Evolutionary conservation across 1,140 invertebrate genomes (phyloP), one percentile per base, ranked within the genome.

Genomic region (Drosophila mojavensis): DNA sequence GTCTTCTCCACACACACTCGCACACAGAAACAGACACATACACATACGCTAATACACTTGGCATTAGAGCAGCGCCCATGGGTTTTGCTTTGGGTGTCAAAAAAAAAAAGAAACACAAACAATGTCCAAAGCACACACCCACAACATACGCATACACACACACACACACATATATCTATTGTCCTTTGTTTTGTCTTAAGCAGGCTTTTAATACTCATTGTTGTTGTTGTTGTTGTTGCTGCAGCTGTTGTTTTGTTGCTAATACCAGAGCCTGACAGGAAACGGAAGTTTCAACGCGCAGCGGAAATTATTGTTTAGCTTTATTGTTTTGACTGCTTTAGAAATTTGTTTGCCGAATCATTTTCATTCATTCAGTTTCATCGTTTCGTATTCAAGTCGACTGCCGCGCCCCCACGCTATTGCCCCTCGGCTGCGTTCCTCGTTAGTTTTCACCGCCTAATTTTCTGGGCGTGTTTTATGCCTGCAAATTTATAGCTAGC

Each of bases 271-370:
- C 51, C 65, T 81, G 78, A 85, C 81, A 84, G 81, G 83, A 88
- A 88, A 58, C 83, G 83, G 83, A 88, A 88, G 83, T 88, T 88
- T 88, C 83, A 88, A 80, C 79, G 83, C 79, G 65, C 79, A 66
- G 73, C 83, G 83, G 83, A 88, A 88, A 88, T 88, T 88, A 88
- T 88, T 88, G 83, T 88, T 88, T 82, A 88, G 83, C 79, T 69
- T 82, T 88, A 88, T 88, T 88, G 83, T 88, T 88, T 83, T 65
- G 83, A 88, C 83, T 88, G 83, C 83, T 80, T 83, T 83, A 88
- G 79, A 88, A 88, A 88, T 88, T 88, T 79, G 78, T 86, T 85
- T 88, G 79, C 55, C 83, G 79, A 88, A 88, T 88, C 82, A 88
- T 88, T 83, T 88, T 78, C 78, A 82, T 81, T 85, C 66, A 85